These are phyloP conservation scores for Orchesellides sinensis DNA, from an alignment of 2,888 invertebrate genomes.

Conservation along the genomic window DNA sequence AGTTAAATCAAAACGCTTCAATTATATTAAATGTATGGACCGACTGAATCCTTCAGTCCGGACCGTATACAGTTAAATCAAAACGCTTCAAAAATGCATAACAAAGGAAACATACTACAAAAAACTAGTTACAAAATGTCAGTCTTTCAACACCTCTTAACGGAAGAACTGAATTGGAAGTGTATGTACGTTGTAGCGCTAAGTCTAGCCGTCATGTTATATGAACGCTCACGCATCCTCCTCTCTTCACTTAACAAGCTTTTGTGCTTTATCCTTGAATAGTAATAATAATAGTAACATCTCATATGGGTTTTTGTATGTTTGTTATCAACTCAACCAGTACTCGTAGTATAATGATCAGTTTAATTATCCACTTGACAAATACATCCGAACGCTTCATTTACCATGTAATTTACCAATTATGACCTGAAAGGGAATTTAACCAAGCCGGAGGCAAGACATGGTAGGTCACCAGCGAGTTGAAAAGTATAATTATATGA, in stretches of 20 bases:
- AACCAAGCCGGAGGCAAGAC: constrained; percentile 34
- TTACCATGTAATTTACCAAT: constrained; percentile 61
- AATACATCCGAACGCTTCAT: constrained; percentile 30
- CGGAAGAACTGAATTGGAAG: constrained; percentile 11
- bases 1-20: too few relatives aligned
- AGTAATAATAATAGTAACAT: background rate
- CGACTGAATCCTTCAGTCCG: background rate
- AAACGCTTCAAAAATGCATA: background rate
- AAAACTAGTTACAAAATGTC: constrained; percentile 60
- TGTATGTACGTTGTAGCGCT: background rate
- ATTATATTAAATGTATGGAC: too few relatives aligned
- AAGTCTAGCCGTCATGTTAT: background rate
- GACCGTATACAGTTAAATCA: too few relatives aligned
- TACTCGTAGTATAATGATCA: constrained; percentile 20
- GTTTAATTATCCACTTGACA: constrained; percentile 45
- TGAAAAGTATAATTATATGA: constrained; percentile 56
- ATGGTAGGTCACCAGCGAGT: constrained; percentile 58
- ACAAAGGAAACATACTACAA: constrained; percentile 5
- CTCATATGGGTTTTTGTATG: too few relatives aligned
- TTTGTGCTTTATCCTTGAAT: constrained; percentile 27
- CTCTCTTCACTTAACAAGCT: background rate
- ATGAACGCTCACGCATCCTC: background rate
- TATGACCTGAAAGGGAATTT: constrained; percentile 62
- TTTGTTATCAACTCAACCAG: too few relatives aligned
- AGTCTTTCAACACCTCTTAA: constrained; percentile 56